phyloP scores from a whole-genome alignment of 2,113 vertebrate species.

The Calyptommatus sinebrachiatus region DNA sequence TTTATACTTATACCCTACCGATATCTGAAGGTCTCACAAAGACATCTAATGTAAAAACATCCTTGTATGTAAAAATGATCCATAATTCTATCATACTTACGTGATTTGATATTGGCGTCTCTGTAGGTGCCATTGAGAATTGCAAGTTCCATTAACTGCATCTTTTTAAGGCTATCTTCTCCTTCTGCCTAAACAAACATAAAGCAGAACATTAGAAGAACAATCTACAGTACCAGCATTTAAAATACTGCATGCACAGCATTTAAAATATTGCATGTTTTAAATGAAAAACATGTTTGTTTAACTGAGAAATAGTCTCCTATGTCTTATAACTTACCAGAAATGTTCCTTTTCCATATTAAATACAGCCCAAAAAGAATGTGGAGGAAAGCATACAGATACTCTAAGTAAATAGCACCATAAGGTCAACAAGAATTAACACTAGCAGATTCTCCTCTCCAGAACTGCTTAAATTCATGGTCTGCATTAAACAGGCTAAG shows the following conservation, averaged over 20 bases:
- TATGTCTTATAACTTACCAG: neutral
- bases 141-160: slow-evolving; percentile 99
- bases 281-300: neutral
- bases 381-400: neutral
- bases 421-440: neutral
- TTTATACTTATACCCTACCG: too few species aligned
- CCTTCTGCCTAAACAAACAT: slow-evolving; percentile 84
- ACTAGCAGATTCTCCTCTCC: neutral
- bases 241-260: neutral
- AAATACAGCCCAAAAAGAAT: neutral
- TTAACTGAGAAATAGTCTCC: neutral
- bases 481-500: neutral
- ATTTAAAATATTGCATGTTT: neutral
- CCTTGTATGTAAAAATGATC: neutral
- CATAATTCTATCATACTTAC: slow-evolving; percentile 79
- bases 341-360: neutral
- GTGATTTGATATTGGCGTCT: slow-evolving; percentile 98
- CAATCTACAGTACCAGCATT: slow-evolving; percentile 5
- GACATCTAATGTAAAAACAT: neutral
- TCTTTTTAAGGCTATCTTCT: slow-evolving; percentile 99
- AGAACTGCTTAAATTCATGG: neutral
- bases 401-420: neutral
- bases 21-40: too few species aligned
- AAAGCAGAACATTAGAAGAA: slow-evolving; percentile 19
- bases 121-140: slow-evolving; percentile 98